Conservation (phyloP, 2,888 invertebrate genomes). For the Electrophaes corylata region DNA sequence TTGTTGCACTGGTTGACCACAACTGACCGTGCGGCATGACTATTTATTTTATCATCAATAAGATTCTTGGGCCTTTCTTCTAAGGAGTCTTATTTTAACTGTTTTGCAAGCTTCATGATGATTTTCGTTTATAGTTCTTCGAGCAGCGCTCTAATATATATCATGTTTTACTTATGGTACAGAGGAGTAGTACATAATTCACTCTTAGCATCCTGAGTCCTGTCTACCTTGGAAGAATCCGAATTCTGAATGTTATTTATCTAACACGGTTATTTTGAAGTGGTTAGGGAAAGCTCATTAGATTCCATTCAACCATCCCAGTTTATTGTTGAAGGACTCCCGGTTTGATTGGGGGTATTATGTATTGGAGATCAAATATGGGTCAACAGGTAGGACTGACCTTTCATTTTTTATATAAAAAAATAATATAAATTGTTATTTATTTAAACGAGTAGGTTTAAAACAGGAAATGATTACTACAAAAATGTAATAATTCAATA, state of each 20-base stretch:
- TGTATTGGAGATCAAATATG: conserved; percentile 25
- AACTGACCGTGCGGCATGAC: conserved; percentile 17
- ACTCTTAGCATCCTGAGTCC: not conserved
- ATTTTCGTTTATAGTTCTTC: not conserved
- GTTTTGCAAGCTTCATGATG: conserved; percentile 3
- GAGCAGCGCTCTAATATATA: too few relatives aligned
- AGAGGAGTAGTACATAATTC: too few relatives aligned
- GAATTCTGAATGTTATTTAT: conserved; percentile 34
- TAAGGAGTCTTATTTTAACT: not conserved
- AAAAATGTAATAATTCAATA: too few relatives aligned
- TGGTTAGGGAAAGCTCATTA: conserved; percentile 51
- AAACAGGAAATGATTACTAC: too few relatives aligned
- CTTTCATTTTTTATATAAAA: conserved; percentile 12
- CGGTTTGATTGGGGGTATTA: conserved; percentile 35
- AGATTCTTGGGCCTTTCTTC: conserved; percentile 10
- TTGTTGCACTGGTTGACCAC: conserved; percentile 47
- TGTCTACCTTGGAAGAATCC: conserved; percentile 7
- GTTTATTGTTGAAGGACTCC: conserved; percentile 33
- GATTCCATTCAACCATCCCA: conserved; percentile 40
- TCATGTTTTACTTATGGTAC: not conserved
- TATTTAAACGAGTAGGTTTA: too few relatives aligned
- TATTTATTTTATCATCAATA: conserved; percentile 12
- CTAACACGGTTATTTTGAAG: conserved; percentile 32
- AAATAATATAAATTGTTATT: not conserved
- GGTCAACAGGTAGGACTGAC: conserved; percentile 35